Evolutionary conservation across 2,113 vertebrate genomes (phyloP), one percentile per base, ranked within the genome.

Genomic region (Lamprotornis superbus): DNA sequence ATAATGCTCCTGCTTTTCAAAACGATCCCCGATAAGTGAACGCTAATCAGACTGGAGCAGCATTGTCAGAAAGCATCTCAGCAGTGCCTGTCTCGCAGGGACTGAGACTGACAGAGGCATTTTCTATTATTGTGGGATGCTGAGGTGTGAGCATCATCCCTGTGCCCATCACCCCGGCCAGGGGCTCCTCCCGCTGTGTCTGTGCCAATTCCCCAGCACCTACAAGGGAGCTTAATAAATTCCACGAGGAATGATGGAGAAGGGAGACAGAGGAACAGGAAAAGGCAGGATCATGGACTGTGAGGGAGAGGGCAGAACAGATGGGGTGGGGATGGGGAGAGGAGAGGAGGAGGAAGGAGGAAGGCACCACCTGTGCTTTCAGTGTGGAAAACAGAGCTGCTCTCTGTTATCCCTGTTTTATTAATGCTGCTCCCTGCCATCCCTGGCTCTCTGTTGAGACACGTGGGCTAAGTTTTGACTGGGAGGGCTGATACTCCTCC

Each of bases 11-110:
- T 64, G 93, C 94, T 95, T 96, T 97, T 96, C 95, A 94, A 73
- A 97, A 83, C 53, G 84, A 97, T 97, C 89, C 70, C 71, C 90
- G 94, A 78, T 79, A 93, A 46, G 37, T 8, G 85, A 92, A 97
- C 55, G n/a, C 94, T 97, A 96, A 97, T 85, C 82, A 95, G 95
- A 96, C 19, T 63, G 79, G 96, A 97, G 85, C 81, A 88, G 91
- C 85, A 56, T 94, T 97, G 97, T 97, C 96, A 96, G 86, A 83
- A 96, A 94, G 90, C 42, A 95, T 97, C 94, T 94, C 86, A 12
- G 94, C 25, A 8, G 83, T 77, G 93, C 64, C 91, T 47, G 81
- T 89, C 96, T 94, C 87, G 0, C 37, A 44, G 87, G 87, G 74
- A 91, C 74, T 65, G 85, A 90, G 95, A 76, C 85, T 97, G 97